These are phyloP conservation scores for Polylopha cassiicola DNA, from an alignment of 2,888 invertebrate genomes.

Conservation along the genomic window DNA sequence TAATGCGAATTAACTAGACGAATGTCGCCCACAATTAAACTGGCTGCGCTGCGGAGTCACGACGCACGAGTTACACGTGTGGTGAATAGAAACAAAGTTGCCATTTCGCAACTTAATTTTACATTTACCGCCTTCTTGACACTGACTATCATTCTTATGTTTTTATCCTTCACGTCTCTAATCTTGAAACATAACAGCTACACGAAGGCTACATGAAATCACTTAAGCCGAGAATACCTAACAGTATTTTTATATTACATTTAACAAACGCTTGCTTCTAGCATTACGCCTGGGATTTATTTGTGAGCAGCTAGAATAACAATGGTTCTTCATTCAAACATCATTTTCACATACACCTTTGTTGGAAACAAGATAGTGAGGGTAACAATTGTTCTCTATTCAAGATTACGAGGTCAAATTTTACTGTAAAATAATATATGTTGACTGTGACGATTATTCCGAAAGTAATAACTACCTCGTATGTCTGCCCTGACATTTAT, in stretches of 20 bases:
- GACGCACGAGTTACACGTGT: not conserved
- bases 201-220: constrained; percentile 20
- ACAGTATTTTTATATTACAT: constrained; percentile 39
- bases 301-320: constrained; percentile 40
- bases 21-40: constrained; percentile 42
- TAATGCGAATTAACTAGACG: constrained; percentile 41
- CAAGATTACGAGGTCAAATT: constrained; percentile 41
- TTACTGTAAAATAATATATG: constrained; percentile 22
- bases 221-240: constrained; percentile 32
- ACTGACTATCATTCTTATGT: too few species aligned
- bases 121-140: not conserved
- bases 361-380: constrained; percentile 36
- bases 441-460: constrained; percentile 6
- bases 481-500: constrained; percentile 23
- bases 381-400: constrained; percentile 48
- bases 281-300: constrained; percentile 46
- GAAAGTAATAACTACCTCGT: constrained; percentile 20
- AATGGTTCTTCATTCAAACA: constrained; percentile 53
- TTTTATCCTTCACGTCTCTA: too few species aligned
- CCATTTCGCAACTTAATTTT: too few species aligned
- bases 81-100: too few species aligned
- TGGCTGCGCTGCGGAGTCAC: constrained; percentile 27
- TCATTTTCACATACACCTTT: constrained; percentile 54
- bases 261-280: constrained; percentile 36
- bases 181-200: too few species aligned